Conservation (phyloP, 2,113 vertebrate genomes). For the Myrmophylax atrothorax region DNA sequence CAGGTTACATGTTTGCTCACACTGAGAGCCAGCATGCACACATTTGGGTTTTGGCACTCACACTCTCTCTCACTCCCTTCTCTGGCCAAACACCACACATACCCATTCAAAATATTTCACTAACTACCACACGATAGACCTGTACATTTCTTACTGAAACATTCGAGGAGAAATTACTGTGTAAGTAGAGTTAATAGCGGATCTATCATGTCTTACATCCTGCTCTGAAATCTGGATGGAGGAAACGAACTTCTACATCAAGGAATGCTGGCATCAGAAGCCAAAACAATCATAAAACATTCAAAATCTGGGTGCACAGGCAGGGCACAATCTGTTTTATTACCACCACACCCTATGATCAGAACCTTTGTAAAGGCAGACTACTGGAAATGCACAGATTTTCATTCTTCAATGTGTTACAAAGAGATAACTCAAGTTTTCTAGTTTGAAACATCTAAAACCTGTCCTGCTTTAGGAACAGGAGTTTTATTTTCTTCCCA, state of each 20-base stretch:
- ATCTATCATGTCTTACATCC: background rate
- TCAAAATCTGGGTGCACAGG: background rate
- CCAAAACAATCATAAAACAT: background rate
- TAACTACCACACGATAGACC: background rate
- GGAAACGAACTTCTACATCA: background rate
- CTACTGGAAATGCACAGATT: background rate
- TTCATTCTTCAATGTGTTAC: background rate
- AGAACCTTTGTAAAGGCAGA: constrained; percentile 3
- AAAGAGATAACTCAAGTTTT: background rate
- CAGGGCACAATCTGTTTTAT: constrained; percentile 18
- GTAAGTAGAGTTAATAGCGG: background rate
- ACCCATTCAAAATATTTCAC: background rate
- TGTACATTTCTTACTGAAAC: background rate
- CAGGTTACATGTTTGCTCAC: background rate
- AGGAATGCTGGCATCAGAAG: background rate
- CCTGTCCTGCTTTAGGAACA: background rate
- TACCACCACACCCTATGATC: background rate
- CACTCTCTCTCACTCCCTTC: accelerated
- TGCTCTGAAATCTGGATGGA: background rate
- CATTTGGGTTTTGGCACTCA: background rate
- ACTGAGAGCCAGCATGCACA: background rate
- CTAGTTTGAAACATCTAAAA: background rate
- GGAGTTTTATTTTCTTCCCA: background rate
- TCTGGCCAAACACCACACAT: background rate
- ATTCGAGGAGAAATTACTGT: background rate